Base-by-base conservation (phyloP, 2,888 invertebrate species). In the Cerastis leucographa region DNA sequence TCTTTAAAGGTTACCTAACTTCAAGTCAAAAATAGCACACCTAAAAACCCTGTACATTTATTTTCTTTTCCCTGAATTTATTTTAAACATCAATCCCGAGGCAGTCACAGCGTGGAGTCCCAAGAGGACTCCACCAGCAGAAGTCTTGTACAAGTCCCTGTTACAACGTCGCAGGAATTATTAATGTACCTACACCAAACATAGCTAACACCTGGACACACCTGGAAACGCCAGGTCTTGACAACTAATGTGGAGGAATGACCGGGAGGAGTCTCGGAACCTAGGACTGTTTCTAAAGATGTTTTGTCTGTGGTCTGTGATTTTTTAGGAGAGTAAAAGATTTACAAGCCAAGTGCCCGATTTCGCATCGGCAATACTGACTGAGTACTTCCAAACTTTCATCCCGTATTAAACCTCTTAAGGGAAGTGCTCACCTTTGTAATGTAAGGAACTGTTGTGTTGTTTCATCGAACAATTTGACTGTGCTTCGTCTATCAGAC, bases 171-270 rank as follows among this genome's bases (percentile, higher is more conserved):
- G 76, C 76, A 78, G 80, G 86, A 89, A 90, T 90, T 90, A 90
- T 89, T 90, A 90, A 90, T 90, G 89, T 70, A 81, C n/a, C n/a
- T n/a, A n/a, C 70, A 6, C 72, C 89, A 77, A 86, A 86, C 84
- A 87, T 81, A 78, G 81, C 81, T 65, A 44, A 59, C 74, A 84
- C 87, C 85, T 83, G 74, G 79, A 74, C 67, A 66, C 69, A 64
- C 65, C 71, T 68, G 73, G 66, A 69, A 73, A 70, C 49, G 68
- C 74, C 72, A 70, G 64, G 61, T 66, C 65, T 42, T 70, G 76
- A 42, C 61, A 68, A 29, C 68, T 65, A 81, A 70, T 68, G 68
- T 59, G 35, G 35, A 78, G n/a, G 29, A 68, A 80, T 59, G 69
- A n/a, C 80, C 40, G 29, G 51, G 35, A 42, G 44, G 19, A 40